A percentile compares a stretch with the other conserved stretches of the same genome.
Evolutionary conservation across 2,113 vertebrate genomes (phyloP).

Genomic region (Nycticorax nycticorax): DNA sequence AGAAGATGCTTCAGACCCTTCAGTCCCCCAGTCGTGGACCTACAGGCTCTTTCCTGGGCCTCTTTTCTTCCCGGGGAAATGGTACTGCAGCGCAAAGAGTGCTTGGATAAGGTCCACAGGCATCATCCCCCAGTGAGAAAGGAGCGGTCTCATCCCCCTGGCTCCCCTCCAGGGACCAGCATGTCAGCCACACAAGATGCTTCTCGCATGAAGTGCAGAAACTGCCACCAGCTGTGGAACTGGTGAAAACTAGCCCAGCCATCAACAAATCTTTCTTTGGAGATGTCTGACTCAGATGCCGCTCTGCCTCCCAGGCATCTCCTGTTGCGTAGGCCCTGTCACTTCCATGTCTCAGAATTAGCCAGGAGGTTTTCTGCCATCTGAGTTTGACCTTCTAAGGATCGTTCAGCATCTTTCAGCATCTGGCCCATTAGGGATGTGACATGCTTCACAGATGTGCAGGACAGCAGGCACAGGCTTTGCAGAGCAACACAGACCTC

Average conservation of each 20-base stretch:
- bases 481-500: neutral
- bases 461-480: neutral
- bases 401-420: constrained; percentile 38
- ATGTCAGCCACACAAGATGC: constrained; percentile 32
- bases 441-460: constrained; percentile 29
- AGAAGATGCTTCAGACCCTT: neutral
- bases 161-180: neutral
- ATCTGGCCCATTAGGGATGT: constrained; percentile 20
- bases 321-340: neutral
- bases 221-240: constrained; percentile 43
- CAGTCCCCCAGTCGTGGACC: neutral
- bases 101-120: neutral
- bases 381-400: constrained; percentile 54
- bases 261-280: neutral
- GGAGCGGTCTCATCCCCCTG: neutral
- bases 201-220: neutral
- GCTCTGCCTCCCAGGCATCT: constrained; percentile 4
- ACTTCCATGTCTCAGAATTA: neutral
- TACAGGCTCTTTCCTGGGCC: neutral
- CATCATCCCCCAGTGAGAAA: neutral
- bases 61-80: neutral
- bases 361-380: constrained; percentile 6
- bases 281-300: neutral
- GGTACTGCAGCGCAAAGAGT: neutral
- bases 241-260: constrained; percentile 7